Conservation (phyloP, 1,140 invertebrate genomes). For the Drosophila athabasca region DNA sequence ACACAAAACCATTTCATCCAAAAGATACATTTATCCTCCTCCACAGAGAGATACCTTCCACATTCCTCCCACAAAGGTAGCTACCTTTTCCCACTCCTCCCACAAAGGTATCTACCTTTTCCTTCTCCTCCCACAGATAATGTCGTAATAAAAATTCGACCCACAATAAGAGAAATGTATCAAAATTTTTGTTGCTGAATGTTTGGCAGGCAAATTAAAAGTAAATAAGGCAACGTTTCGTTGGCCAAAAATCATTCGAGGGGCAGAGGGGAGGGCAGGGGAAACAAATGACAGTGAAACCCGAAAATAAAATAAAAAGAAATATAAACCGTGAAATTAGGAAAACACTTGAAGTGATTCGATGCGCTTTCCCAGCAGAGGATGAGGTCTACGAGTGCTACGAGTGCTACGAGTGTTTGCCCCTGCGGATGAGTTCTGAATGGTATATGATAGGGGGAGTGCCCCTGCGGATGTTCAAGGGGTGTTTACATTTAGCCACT, state of each 20-base stretch:
- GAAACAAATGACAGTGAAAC: not conserved
- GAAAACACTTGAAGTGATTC: constrained; percentile 78
- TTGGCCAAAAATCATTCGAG: constrained; percentile 25
- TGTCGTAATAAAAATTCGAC: constrained; percentile 55
- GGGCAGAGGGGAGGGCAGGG: not conserved
- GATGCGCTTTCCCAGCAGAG: constrained; percentile 35
- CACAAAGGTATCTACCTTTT: not conserved
- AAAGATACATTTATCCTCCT: no score
- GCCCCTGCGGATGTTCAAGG: constrained; percentile 7
- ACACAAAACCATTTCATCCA: not conserved
- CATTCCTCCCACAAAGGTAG: not conserved
- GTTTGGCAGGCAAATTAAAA: constrained; percentile 78
- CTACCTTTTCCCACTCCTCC: no score
- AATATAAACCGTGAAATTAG: constrained; percentile 74
- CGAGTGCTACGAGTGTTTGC: not conserved
- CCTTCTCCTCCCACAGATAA: constrained; percentile 4
- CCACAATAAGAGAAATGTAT: constrained; percentile 35
- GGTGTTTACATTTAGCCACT: constrained; percentile 3
- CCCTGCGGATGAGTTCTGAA: not conserved
- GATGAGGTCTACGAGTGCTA: no score
- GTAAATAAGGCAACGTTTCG: constrained; percentile 68
- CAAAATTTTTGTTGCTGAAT: constrained; percentile 34
- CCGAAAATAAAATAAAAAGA: constrained; percentile 47
- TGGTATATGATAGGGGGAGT: not conserved
- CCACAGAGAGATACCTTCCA: no score